phyloP scores from a whole-genome alignment of 2,113 vertebrate species.

The Oncorhynchus kisutch region DNA sequence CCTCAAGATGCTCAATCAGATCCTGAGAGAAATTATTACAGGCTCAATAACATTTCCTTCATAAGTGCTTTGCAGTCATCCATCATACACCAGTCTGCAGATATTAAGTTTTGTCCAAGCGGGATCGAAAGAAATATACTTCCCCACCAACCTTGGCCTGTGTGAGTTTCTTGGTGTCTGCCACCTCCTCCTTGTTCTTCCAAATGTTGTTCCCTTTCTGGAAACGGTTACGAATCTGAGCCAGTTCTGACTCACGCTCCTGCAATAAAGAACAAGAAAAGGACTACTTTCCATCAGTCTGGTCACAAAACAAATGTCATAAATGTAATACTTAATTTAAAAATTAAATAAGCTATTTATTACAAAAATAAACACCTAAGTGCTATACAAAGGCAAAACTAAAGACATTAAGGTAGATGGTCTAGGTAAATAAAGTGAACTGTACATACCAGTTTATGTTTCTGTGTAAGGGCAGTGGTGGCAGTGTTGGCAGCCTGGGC shows the following conservation, averaged over 20 bases:
- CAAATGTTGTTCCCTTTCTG: constrained; percentile 83
- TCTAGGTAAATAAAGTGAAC: too few relatives aligned
- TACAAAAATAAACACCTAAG: too few relatives aligned
- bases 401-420: too few relatives aligned
- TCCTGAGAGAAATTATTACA: constrained; percentile 21
- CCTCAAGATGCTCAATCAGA: background rate
- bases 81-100: too few relatives aligned
- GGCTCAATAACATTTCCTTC: background rate
- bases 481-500: constrained; percentile 75
- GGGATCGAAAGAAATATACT: too few relatives aligned
- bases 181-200: constrained; percentile 69
- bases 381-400: too few relatives aligned
- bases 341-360: too few relatives aligned
- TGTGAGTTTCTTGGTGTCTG: constrained; percentile 47
- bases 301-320: background rate
- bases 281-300: background rate
- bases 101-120: too few relatives aligned
- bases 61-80: background rate
- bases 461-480: constrained; percentile 79
- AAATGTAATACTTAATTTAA: background rate
- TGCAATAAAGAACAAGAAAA: constrained; percentile 45
- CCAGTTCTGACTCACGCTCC: constrained; percentile 91
- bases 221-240: constrained; percentile 82
- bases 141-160: constrained; percentile 60
- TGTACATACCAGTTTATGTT: constrained; percentile 82